Evolutionary conservation across 2,888 invertebrate genomes (phyloP).

Genomic region (Phania funesta): DNA sequence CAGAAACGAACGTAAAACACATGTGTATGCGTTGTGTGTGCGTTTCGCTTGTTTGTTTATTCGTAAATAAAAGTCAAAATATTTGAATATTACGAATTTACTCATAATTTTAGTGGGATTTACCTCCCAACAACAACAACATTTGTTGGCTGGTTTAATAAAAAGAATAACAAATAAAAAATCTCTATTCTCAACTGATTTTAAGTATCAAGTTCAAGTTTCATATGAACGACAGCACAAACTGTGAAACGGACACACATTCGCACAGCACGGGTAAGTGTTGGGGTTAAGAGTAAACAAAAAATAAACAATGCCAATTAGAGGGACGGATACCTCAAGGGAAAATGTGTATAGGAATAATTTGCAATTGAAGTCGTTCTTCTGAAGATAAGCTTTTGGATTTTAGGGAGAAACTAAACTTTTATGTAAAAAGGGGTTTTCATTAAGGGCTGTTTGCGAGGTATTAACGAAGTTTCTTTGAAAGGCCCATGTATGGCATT

Average conservation of each 20-base stretch:
- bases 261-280: slow-evolving; percentile 23
- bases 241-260: slow-evolving; percentile 1
- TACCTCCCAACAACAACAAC: slow-evolving; percentile 52
- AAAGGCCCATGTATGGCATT: no score
- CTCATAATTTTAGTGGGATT: slow-evolving; percentile 64
- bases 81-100: slow-evolving; percentile 5
- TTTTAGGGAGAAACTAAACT: no score
- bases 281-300: not conserved
- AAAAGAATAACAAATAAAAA: slow-evolving; percentile 12
- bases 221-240: slow-evolving; percentile 29
- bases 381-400: no score
- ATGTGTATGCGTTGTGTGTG: not conserved
- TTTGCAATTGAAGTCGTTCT: not conserved
- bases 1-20: slow-evolving; percentile 28
- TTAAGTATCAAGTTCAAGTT: slow-evolving; percentile 68
- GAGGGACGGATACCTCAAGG: slow-evolving; percentile 20
- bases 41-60: not conserved
- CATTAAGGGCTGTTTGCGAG: no score
- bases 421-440: no score
- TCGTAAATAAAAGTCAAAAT: slow-evolving; percentile 39
- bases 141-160: not conserved
- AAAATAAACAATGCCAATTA: not conserved
- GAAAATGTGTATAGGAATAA: not conserved
- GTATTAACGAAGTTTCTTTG: no score
- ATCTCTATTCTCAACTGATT: slow-evolving; percentile 47